Percentiles rank a stretch among this genome's conserved stretches.
Evolutionary conservation across 30 jellyfish, hydroid and myxozoan species (phyloP).

Genomic region (Sanderia malayensis): DNA sequence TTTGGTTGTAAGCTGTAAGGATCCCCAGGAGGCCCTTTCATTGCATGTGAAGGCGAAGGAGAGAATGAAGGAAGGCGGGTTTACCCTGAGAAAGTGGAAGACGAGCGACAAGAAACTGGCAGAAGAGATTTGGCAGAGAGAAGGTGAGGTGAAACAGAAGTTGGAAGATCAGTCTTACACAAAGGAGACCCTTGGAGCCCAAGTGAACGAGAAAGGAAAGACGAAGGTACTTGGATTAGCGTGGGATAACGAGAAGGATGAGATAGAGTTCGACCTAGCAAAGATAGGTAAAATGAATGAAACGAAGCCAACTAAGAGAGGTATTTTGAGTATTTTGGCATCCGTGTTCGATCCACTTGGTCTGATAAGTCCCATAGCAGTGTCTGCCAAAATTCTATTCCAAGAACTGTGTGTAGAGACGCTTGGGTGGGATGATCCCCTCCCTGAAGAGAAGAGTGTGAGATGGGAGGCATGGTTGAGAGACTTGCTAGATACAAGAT

Average conservation of each 20-base stretch:
- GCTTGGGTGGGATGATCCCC: constrained; percentile 20
- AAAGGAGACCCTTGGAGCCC: constrained; percentile 5
- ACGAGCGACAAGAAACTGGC: not conserved
- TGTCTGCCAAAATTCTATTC: too few relatives aligned
- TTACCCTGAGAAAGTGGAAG: constrained; percentile 12
- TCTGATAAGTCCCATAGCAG: too few relatives aligned
- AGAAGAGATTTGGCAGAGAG: constrained; percentile 6
- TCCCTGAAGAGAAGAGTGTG: constrained; percentile 14
- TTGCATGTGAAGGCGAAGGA: constrained; percentile 24
- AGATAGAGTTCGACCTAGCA: constrained; percentile 6
- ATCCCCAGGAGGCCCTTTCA: constrained; percentile 9
- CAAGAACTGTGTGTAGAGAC: constrained; percentile 22
- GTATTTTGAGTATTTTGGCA: constrained; percentile 4
- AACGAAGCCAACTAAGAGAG: too few relatives aligned
- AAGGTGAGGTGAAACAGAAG: not conserved
- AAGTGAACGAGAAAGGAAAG: not conserved
- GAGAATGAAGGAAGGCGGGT: constrained; percentile 3
- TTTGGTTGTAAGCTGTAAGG: not conserved
- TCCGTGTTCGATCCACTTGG: constrained; percentile 4
- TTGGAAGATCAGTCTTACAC: not conserved
- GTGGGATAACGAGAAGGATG: constrained; percentile 9
- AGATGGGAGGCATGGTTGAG: constrained; percentile 17
- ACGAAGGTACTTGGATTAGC: constrained; percentile 9
- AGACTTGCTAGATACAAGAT: not conserved
- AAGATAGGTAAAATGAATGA: not conserved